Evolutionary conservation across 2,113 vertebrate genomes (phyloP).

Genomic region (Noturus placidus): DNA sequence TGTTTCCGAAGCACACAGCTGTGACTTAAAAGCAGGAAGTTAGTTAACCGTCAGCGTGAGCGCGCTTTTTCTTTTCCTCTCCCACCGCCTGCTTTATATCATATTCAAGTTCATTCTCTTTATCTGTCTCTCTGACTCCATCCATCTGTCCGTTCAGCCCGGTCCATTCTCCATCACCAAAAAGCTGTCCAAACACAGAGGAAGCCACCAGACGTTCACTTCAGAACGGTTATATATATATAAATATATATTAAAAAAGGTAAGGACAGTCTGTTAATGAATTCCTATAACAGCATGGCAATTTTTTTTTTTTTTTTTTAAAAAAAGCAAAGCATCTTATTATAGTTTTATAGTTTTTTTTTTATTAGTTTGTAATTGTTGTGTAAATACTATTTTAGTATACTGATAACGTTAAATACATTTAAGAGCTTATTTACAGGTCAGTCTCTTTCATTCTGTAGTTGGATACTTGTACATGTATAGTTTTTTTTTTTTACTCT

Average conservation of each 20-base stretch:
- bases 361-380: neutral
- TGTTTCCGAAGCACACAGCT: neutral
- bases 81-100: neutral
- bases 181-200: neutral
- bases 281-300: neutral
- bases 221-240: neutral
- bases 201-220: neutral
- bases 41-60: neutral
- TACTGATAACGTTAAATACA: neutral
- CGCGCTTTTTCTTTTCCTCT: neutral
- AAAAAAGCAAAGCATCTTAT: neutral
- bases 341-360: neutral
- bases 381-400: neutral
- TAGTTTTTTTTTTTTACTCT: neutral
- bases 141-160: neutral
- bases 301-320: accelerated
- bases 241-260: conserved; percentile 3
- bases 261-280: neutral
- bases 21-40: neutral
- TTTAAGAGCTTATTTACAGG: neutral
- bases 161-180: neutral
- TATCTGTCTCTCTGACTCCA: neutral
- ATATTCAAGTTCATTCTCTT: neutral
- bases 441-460: neutral
- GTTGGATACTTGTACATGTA: neutral